Conservation (phyloP, 2,888 invertebrate genomes). For the Nebria brevicollis region DNA sequence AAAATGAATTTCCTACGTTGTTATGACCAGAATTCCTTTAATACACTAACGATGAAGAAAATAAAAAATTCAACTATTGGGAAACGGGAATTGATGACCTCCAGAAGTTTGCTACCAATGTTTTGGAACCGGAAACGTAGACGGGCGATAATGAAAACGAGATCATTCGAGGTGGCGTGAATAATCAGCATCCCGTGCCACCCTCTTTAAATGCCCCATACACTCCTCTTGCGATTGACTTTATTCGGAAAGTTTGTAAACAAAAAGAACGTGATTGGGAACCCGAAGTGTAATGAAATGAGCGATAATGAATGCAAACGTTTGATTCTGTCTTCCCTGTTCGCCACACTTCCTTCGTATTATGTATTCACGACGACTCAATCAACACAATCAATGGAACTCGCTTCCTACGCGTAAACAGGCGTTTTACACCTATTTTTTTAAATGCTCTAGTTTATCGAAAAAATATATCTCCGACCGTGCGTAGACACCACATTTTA, state of each 20-base stretch:
- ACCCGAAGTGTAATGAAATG: constrained; percentile 15
- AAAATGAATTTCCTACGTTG: not conserved
- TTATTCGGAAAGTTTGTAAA: constrained; percentile 58
- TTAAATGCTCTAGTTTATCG: too few relatives aligned
- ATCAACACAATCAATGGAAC: not conserved
- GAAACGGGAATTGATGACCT: too few relatives aligned
- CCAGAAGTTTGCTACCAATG: too few relatives aligned
- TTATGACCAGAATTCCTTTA: too few relatives aligned
- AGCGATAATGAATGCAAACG: constrained; percentile 6
- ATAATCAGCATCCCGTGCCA: not conserved
- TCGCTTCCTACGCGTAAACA: not conserved
- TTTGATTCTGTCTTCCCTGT: not conserved
- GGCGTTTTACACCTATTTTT: too few relatives aligned
- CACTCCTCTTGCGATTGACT: constrained; percentile 55
- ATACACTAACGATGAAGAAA: too few relatives aligned
- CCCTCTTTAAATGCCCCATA: not conserved
- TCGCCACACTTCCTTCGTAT: not conserved
- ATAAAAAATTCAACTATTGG: too few relatives aligned
- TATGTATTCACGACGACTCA: not conserved
- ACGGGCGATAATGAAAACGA: not conserved
- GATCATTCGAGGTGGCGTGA: not conserved
- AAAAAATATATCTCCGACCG: too few relatives aligned
- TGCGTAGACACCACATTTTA: not conserved
- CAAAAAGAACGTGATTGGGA: constrained; percentile 56
- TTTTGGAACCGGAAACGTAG: too few relatives aligned